Base-by-base conservation (phyloP, 2,113 vertebrate genomes). In the Alethe diademata region DNA sequence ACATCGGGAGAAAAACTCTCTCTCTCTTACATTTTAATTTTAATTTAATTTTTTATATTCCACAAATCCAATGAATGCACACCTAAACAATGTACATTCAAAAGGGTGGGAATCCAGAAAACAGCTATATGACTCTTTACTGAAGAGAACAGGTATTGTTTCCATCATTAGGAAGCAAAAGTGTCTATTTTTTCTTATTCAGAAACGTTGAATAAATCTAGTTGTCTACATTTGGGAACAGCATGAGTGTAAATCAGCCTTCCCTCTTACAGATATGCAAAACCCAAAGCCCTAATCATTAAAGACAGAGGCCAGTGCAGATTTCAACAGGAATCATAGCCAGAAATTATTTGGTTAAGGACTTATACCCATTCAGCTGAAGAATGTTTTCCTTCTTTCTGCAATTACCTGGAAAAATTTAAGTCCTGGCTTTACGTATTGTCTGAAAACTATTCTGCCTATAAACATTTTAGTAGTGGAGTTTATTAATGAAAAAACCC, bases 251-350 rank as follows among this genome's bases (percentile, higher is more conserved):
- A 78, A 78, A 54, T 40, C 25, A 66, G 15, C 61, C 51, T 61
- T 78, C 28, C 14, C 8, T 70, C n/a, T 62, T 56, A 36, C 0
- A 0, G 19, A 25, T 47, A 40, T 3, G 5, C 47, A 60, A 78
- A 86, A 43, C 67, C 80, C 50, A 76, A 73, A 70, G 58, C 19
- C 26, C 9, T 47, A 42, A 25, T 43, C n/a, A n/a, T 18, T 43
- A 51, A 54, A 72, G 53, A 88, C 47, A 60, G 71, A 82, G 11
- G 11, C 9, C 13, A 35, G 35, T n/a, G 33, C 33, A 76, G 87
- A 73, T 87, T 90, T 85, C 60, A 56, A 17, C 29, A 54, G 7
- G 14, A 72, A 73, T 79, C 47, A 45, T 15, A 58, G 28, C 24
- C 56, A 26, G 22, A 79, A 70, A 26, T 56, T 95, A 57, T 28